A percentile compares a stretch with the other conserved stretches of the same genome.
phyloP scores from a whole-genome alignment of 2,888 invertebrate species.

The Acheta domesticus region DNA sequence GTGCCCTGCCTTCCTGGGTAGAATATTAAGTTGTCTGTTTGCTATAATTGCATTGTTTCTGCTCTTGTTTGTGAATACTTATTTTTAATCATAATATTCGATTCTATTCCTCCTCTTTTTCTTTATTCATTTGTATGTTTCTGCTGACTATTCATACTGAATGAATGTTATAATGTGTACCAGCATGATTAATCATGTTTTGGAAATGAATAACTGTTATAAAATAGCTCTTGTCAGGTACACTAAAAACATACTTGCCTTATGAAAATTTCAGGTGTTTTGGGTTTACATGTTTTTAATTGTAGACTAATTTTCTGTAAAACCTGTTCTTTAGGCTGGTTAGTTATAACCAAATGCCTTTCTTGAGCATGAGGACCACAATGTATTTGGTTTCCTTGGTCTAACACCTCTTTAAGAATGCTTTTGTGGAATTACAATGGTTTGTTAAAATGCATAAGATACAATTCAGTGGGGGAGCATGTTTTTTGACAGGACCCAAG shows the following conservation, averaged over 20 bases:
- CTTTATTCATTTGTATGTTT: conserved; percentile 25
- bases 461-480: too few species aligned
- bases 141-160: not conserved
- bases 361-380: conserved; percentile 5
- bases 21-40: not conserved
- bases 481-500: too few species aligned
- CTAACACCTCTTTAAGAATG: not conserved
- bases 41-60: conserved; percentile 11
- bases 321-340: not conserved
- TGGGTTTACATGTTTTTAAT: too few species aligned
- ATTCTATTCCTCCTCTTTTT: conserved; percentile 26
- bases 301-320: too few species aligned
- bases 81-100: conserved; percentile 24
- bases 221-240: not conserved
- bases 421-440: not conserved
- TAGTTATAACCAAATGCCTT: not conserved
- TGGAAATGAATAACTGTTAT: not conserved
- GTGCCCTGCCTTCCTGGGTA: not conserved
- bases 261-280: too few species aligned
- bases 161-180: conserved; percentile 1
- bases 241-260: not conserved
- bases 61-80: not conserved
- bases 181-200: conserved; percentile 9
- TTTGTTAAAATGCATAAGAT: not conserved
- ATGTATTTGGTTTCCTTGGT: conserved; percentile 11